These are phyloP conservation scores for Archips crataeganus DNA, from an alignment of 2,888 invertebrate species.

Conservation along the genomic window DNA sequence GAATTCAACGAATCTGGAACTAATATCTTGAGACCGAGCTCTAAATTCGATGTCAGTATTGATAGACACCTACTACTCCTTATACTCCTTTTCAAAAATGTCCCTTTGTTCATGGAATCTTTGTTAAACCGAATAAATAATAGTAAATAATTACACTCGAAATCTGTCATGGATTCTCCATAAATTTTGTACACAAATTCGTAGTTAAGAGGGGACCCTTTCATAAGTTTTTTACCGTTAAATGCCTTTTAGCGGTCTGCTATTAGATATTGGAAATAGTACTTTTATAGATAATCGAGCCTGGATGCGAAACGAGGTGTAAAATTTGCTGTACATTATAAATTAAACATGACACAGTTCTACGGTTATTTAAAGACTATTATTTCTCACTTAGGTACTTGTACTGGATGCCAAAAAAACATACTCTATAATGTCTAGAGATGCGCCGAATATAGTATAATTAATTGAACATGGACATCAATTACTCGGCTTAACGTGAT, in stretches of 20 bases:
- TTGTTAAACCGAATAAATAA: background rate
- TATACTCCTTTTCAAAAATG: background rate
- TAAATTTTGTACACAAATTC: conserved; percentile 8
- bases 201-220: background rate
- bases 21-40: background rate
- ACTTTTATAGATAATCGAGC: background rate
- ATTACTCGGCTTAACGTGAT: no score
- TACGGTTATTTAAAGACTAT: background rate
- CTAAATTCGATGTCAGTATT: background rate
- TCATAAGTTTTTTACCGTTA: background rate
- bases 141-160: background rate
- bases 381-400: background rate
- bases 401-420: no score
- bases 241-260: background rate
- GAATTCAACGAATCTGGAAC: no score
- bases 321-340: background rate
- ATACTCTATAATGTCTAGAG: no score
- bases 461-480: no score
- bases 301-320: background rate
- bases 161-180: background rate
- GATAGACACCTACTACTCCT: no score
- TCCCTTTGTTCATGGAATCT: background rate
- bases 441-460: no score
- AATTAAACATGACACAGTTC: background rate
- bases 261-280: background rate